Percentiles rank a stretch among this genome's conserved stretches.
Conservation (phyloP, 2,888 invertebrate species). For the Ctena decussata region DNA sequence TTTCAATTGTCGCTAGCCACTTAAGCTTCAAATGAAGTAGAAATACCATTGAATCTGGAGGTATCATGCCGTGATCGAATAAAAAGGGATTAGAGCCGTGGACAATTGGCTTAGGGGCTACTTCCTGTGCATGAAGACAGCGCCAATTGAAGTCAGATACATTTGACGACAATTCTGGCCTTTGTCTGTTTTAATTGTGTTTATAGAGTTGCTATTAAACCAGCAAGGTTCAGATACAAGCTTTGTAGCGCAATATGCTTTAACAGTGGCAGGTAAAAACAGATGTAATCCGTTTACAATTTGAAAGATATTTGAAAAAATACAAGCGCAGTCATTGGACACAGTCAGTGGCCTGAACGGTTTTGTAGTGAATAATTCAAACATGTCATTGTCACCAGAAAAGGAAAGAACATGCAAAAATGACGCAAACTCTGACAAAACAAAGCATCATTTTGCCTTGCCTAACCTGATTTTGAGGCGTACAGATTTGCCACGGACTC, state of each 20-base stretch:
- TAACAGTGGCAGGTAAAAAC: too few species aligned
- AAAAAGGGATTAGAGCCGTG: constrained; percentile 1
- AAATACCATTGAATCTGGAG: not conserved
- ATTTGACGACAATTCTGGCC: not conserved
- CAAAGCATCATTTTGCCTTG: too few species aligned
- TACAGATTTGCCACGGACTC: too few species aligned
- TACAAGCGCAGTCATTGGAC: too few species aligned
- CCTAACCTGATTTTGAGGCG: too few species aligned
- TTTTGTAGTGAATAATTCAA: too few species aligned
- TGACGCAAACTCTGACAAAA: too few species aligned
- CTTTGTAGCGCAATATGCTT: not conserved
- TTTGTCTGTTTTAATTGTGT: not conserved
- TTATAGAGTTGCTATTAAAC: constrained; percentile 1
- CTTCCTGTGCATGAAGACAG: constrained; percentile 5
- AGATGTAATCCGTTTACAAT: too few species aligned
- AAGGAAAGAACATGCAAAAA: too few species aligned
- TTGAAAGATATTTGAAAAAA: too few species aligned
- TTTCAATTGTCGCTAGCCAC: constrained; percentile 6
- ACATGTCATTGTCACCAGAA: too few species aligned
- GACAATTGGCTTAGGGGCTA: constrained; percentile 14
- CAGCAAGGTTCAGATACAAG: not conserved
- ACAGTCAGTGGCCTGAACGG: too few species aligned
- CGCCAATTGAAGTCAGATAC: constrained; percentile 14
- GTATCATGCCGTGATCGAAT: not conserved
- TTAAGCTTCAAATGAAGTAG: constrained; percentile 15